phyloP scores from a whole-genome alignment of 2,797 vertebrate species.

The Syndactyla subalaris region DNA sequence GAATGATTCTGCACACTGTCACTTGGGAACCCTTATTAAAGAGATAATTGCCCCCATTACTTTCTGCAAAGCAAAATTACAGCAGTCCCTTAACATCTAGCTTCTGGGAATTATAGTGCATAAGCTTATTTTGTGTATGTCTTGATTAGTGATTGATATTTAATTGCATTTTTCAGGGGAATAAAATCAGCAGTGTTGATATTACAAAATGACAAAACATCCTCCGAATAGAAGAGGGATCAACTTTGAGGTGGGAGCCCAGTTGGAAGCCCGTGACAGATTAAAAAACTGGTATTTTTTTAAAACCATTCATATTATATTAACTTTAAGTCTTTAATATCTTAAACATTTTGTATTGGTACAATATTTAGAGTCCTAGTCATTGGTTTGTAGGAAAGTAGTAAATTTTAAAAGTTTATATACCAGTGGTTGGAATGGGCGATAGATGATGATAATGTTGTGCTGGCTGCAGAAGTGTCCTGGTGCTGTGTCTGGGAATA shows the following conservation, averaged over 20 bases:
- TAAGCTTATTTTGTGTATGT: constrained; percentile 56
- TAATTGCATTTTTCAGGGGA: constrained; percentile 82
- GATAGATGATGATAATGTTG: not conserved
- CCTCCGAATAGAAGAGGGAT: constrained; percentile 95
- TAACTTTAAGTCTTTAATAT: constrained; percentile 63
- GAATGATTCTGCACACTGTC: not conserved
- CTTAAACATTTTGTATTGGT: constrained; percentile 42
- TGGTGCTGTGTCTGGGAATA: not conserved
- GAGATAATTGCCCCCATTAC: not conserved
- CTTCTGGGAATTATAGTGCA: constrained; percentile 48
- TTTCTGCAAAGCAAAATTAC: not conserved
- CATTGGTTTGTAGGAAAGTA: constrained; percentile 34
- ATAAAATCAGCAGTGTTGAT: constrained; percentile 80
- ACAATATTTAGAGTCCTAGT: constrained; percentile 7
- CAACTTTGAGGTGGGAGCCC: constrained; percentile 94
- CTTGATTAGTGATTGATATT: constrained; percentile 74
- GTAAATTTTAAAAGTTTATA: not conserved
- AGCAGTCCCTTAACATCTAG: not conserved
- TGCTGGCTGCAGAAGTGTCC: not conserved
- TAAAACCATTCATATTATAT: constrained; percentile 70
- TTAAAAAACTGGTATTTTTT: constrained; percentile 92
- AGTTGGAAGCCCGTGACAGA: constrained; percentile 93
- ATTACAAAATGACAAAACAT: constrained; percentile 93
- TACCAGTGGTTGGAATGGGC: constrained; percentile 43
- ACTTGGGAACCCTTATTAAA: not conserved